Conservation (phyloP, 2,888 invertebrate species). For the Drosophila eohydei region DNA sequence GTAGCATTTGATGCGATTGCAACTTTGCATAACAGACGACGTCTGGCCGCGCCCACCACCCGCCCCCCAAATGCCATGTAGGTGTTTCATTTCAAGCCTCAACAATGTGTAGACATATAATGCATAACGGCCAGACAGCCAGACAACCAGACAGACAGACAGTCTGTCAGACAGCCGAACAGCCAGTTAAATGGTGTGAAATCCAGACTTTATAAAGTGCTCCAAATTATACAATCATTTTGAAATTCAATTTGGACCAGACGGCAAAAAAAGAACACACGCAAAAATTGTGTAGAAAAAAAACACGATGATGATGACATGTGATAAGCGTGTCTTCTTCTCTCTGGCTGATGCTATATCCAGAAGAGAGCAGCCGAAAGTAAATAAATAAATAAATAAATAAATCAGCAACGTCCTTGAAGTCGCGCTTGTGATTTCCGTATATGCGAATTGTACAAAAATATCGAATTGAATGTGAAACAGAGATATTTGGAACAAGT, state of each 20-base stretch:
- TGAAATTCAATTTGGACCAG: conserved; percentile 80
- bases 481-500: conserved; percentile 7
- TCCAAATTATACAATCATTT: conserved; percentile 80
- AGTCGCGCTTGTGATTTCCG: conserved; percentile 83
- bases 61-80: conserved; percentile 19
- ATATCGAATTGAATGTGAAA: conserved; percentile 35
- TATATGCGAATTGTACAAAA: conserved; percentile 72
- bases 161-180: conserved; percentile 11
- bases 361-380: conserved; percentile 47
- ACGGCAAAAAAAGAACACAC: conserved; percentile 53
- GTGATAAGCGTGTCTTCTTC: conserved; percentile 49
- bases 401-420: conserved; percentile 83
- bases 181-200: conserved; percentile 48
- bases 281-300: conserved; percentile 25
- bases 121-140: conserved; percentile 35
- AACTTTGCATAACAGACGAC: conserved; percentile 75
- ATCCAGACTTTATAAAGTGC: conserved; percentile 75
- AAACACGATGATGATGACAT: conserved; percentile 49
- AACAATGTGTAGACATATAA: conserved; percentile 65
- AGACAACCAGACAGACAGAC: conserved; percentile 44
- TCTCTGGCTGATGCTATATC: conserved; percentile 8
- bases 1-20: conserved; percentile 74
- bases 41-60: conserved; percentile 49
- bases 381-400: conserved; percentile 78
- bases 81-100: conserved; percentile 60